Conservation (phyloP, 2,888 invertebrate genomes). For the Aspidiotus rigidus region DNA sequence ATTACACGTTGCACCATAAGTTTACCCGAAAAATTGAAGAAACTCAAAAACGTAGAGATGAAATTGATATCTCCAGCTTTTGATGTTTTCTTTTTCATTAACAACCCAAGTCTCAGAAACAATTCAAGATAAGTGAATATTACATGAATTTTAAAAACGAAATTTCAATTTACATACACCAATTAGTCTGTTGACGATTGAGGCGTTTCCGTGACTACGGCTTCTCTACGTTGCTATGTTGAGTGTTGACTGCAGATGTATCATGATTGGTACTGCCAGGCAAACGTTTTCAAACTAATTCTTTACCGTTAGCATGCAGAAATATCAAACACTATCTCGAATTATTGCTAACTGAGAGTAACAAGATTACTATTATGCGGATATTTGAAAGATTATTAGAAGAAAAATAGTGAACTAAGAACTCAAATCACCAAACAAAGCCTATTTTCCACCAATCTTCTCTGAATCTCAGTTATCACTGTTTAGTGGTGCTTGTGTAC, state of each 20-base stretch:
- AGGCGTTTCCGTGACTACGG: conserved; percentile 40
- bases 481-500: no score
- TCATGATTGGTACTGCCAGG: not conserved
- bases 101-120: no score
- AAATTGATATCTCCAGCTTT: no score
- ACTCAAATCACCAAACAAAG: not conserved
- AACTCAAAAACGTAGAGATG: no score
- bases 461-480: no score
- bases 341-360: not conserved
- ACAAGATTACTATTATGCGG: not conserved
- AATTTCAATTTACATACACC: conserved; percentile 27
- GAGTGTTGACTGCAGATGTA: conserved; percentile 9
- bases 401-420: not conserved
- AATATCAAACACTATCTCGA: not conserved
- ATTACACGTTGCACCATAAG: no score
- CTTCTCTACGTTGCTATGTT: conserved; percentile 38
- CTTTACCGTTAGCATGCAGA: no score
- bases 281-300: no score
- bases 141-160: conserved; percentile 7
- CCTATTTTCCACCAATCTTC: not conserved
- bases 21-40: no score
- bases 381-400: not conserved
- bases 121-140: conserved; percentile 3
- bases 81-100: no score
- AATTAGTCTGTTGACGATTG: conserved; percentile 38